Conservation (phyloP, 1,140 invertebrate species). For the Cecropterus lyciades region DNA sequence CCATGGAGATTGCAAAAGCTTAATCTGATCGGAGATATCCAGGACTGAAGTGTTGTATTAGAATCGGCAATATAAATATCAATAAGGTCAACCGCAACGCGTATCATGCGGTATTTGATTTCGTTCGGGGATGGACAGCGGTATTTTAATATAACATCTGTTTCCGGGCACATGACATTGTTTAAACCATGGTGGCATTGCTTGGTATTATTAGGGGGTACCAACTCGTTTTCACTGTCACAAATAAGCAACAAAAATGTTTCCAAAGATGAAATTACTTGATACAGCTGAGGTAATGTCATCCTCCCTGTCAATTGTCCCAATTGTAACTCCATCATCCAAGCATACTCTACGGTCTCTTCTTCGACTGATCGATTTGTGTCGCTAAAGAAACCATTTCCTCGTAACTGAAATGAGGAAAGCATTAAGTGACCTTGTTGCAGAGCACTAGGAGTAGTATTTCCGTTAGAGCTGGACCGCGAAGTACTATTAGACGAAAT, state of each 20-base stretch:
- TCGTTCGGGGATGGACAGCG: conserved; percentile 94
- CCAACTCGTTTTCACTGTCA: conserved; percentile 95
- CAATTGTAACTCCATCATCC: conserved; percentile 94
- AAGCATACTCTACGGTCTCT: conserved; percentile 98
- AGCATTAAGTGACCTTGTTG: conserved; percentile 95
- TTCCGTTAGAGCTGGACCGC: conserved; percentile 81
- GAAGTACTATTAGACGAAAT: conserved; percentile 90
- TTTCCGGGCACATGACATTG: conserved; percentile 90
- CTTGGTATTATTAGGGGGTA: conserved; percentile 90
- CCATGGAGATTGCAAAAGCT: conserved; percentile 98
- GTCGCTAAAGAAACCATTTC: conserved; percentile 98
- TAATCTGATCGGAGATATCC: conserved; percentile 94
- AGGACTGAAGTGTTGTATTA: conserved; percentile 93
- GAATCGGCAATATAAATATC: conserved; percentile 96
- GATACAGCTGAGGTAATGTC: conserved; percentile 92
- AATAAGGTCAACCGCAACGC: conserved; percentile 95
- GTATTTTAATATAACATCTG: conserved; percentile 88
- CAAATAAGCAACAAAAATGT: conserved; percentile 94
- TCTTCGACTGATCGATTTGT: conserved; percentile 94
- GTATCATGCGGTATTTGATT: conserved; percentile 97
- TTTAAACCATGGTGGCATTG: conserved; percentile 94
- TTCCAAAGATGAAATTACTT: conserved; percentile 94
- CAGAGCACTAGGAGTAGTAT: conserved; percentile 85
- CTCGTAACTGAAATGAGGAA: conserved; percentile 94
- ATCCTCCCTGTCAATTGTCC: conserved; percentile 93